These are phyloP conservation scores for Baccha elongata DNA, from an alignment of 2,888 invertebrate species.

Conservation along the genomic window DNA sequence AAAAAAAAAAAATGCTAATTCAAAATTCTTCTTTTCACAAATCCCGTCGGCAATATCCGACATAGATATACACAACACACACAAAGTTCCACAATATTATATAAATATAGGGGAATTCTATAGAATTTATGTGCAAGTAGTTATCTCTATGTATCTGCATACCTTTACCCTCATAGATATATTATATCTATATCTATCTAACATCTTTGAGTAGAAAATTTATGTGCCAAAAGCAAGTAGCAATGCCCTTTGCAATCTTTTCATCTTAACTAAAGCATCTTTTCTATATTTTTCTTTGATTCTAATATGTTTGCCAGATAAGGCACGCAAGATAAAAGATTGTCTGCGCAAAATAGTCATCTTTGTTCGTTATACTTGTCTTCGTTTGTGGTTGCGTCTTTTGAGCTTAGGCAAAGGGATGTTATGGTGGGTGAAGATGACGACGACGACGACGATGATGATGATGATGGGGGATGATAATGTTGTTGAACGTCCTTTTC, in stretches of 20 bases:
- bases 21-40: not conserved
- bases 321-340: constrained; percentile 61
- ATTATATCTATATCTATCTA: too few relatives aligned
- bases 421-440: not conserved
- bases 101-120: constrained; percentile 1
- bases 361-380: not conserved
- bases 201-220: constrained; percentile 6
- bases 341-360: constrained; percentile 53
- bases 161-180: constrained; percentile 12
- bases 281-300: constrained; percentile 47
- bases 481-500: constrained; percentile 24
- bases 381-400: not conserved
- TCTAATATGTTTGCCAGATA: constrained; percentile 66
- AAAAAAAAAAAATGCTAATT: not conserved
- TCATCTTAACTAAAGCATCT: constrained; percentile 47
- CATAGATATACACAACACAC: not conserved
- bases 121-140: not conserved
- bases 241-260: constrained; percentile 67
- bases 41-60: constrained; percentile 56
- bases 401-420: not conserved
- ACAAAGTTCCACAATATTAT: not conserved
- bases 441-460: not conserved
- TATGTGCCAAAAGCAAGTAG: constrained; percentile 41
- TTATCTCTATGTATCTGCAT: not conserved
- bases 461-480: constrained; percentile 18